Percentiles rank a stretch among this genome's conserved stretches.
These are phyloP conservation scores for Agriopis marginaria DNA, from an alignment of 2,888 invertebrate genomes.

Conservation along the genomic window DNA sequence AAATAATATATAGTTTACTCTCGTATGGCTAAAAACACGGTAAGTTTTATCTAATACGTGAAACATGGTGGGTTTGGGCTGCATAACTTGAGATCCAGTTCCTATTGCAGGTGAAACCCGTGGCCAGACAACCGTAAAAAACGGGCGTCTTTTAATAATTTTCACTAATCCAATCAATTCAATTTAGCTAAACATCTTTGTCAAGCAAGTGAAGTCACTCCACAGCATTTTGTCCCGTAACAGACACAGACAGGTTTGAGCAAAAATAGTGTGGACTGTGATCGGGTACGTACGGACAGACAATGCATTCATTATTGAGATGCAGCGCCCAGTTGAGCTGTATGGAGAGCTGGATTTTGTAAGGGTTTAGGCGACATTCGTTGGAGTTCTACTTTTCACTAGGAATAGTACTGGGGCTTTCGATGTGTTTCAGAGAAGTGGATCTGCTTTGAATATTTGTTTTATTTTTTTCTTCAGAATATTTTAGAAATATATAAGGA, in stretches of 20 bases:
- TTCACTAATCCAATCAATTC: neutral
- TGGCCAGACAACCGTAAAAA: no score
- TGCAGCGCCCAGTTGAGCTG: conserved; percentile 55
- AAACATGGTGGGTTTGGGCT: no score
- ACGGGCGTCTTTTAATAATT: neutral
- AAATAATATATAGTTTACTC: no score
- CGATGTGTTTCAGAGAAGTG: neutral
- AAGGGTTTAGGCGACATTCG: conserved; percentile 23
- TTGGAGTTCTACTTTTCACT: conserved; percentile 8
- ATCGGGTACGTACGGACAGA: conserved; percentile 73
- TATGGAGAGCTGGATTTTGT: conserved; percentile 34
- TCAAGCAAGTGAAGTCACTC: conserved; percentile 44
- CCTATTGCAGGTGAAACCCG: no score
- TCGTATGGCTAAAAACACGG: no score
- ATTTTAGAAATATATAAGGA: no score
- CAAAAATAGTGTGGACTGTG: conserved; percentile 80
- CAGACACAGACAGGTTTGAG: conserved; percentile 81
- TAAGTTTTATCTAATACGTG: no score
- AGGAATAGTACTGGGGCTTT: conserved; percentile 4
- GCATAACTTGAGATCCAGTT: no score
- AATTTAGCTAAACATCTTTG: neutral
- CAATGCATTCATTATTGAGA: conserved; percentile 84
- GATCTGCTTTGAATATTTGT: no score
- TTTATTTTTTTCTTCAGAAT: no score
- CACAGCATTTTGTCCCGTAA: conserved; percentile 62